Evolutionary conservation across 2,113 vertebrate genomes (phyloP), one percentile per base, ranked within the genome.

Genomic region (Saguinus imperator): DNA sequence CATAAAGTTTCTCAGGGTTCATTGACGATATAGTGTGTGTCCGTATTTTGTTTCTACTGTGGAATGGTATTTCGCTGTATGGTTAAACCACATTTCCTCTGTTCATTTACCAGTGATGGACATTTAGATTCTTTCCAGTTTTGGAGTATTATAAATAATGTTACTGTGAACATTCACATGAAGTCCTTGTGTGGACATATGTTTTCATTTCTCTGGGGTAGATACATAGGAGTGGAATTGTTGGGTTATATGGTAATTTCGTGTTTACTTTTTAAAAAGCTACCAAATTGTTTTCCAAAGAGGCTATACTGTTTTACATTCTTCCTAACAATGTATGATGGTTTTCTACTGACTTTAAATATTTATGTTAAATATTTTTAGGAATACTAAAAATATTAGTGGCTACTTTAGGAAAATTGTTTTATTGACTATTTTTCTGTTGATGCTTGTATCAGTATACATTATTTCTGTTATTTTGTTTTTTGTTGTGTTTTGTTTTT

Each of bases 351-450:
- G 45, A 70, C 55, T 93, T 91, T n/a, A 81, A 50, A 70, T 87
- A 66, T 80, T 88, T 95, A 80, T 89, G 79, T 91, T 91, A 40
- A 40, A 40, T 40, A 40, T 40, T 40, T 40, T 40, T 40, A 40
- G 37, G 37, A 40, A 40, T 40, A 3, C 37, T 40, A 40, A 40
- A 40, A 40, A 40, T 40, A 8, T 66, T 76, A 37, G 17, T 93
- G 81, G 87, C 57, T 95, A 81, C 20, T 50, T 95, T 68, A 80
- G 58, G 91, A 91, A 85, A 45, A 79, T 64, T 93, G 27, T 91
- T 91, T 93, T 86, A 75, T 61, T 76, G 37, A 58, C 21, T 35
- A 66, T 84, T 64, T 80, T 91, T 90, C 76, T 79, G 32, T 93
- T 83, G 68, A 82, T 90, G 58, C 25, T 90, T 16, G 20, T 77